phyloP scores from a whole-genome alignment of 2,888 invertebrate species.

The Yponomeuta evonymella region DNA sequence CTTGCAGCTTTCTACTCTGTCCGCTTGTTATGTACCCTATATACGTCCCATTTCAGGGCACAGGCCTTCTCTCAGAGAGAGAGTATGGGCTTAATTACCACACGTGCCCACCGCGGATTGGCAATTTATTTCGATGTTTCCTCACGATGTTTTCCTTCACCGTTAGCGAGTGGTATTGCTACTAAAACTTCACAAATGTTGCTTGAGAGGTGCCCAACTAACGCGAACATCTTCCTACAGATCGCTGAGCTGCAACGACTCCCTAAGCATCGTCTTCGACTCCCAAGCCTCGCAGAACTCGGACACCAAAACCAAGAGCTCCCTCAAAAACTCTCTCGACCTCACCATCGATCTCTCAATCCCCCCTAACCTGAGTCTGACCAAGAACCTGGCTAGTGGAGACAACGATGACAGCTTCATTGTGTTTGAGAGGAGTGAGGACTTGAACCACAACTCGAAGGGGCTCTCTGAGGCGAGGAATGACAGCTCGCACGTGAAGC shows the following conservation, averaged over 20 bases:
- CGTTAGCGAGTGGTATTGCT: too few species aligned
- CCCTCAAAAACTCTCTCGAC: slow-evolving; percentile 14
- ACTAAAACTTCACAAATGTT: too few species aligned
- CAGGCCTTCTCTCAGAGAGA: too few species aligned
- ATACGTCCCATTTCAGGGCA: too few species aligned
- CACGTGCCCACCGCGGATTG: too few species aligned
- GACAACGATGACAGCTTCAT: slow-evolving; percentile 55
- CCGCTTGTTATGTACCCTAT: too few species aligned
- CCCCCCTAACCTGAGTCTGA: slow-evolving; percentile 14
- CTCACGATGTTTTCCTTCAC: too few species aligned
- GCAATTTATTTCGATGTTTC: too few species aligned
- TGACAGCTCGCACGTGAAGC: slow-evolving; percentile 42
- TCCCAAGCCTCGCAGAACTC: slow-evolving; percentile 41
- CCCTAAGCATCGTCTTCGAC: slow-evolving; percentile 64
- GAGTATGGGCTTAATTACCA: too few species aligned
- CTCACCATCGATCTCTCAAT: slow-evolving; percentile 16
- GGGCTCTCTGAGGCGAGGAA: slow-evolving; percentile 31
- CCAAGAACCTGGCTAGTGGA: slow-evolving; percentile 23
- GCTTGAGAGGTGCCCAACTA: not conserved
- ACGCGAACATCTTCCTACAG: slow-evolving; percentile 28
- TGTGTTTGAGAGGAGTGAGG: slow-evolving; percentile 45
- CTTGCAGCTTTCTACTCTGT: too few species aligned
- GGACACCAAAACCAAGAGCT: slow-evolving; percentile 9
- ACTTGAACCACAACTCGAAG: slow-evolving; percentile 23
- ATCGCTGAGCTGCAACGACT: slow-evolving; percentile 66